These are phyloP conservation scores for Craniophora ligustri DNA, from an alignment of 2,888 invertebrate species.

Conservation along the genomic window DNA sequence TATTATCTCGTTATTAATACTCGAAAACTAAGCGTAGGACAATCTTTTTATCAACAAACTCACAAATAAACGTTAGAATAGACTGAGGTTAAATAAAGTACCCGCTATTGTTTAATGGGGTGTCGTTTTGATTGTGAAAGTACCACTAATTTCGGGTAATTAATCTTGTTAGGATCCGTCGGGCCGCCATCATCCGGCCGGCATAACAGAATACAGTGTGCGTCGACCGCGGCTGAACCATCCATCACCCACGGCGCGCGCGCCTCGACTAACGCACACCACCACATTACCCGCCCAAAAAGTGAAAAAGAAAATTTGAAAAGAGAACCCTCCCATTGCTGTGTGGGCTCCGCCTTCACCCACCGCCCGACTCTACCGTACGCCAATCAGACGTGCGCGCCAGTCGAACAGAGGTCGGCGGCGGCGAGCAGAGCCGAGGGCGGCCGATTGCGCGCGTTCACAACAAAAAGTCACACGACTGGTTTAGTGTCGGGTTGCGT, in stretches of 20 bases:
- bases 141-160: constrained; percentile 55
- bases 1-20: background rate
- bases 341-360: constrained; percentile 70
- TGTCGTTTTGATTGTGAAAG: constrained; percentile 50
- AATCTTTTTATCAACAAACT: constrained; percentile 36
- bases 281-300: constrained; percentile 84
- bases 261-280: constrained; percentile 85
- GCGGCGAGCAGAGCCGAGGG: constrained; percentile 75
- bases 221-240: constrained; percentile 70
- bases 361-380: constrained; percentile 69
- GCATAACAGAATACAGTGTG: constrained; percentile 65
- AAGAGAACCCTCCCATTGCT: constrained; percentile 85
- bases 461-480: constrained; percentile 87
- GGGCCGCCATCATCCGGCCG: constrained; percentile 50
- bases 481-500: constrained; percentile 89
- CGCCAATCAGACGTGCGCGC: constrained; percentile 64
- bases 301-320: constrained; percentile 87
- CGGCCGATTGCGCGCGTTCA: constrained; percentile 80
- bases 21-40: constrained; percentile 13
- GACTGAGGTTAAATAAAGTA: constrained; percentile 34
- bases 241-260: constrained; percentile 82
- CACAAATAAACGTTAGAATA: constrained; percentile 48
- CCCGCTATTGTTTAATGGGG: constrained; percentile 44
- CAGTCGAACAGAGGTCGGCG: constrained; percentile 65
- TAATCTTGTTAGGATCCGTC: constrained; percentile 50